Conservation (phyloP, 2,797 vertebrate genomes). For the Simalia tracyae region DNA sequence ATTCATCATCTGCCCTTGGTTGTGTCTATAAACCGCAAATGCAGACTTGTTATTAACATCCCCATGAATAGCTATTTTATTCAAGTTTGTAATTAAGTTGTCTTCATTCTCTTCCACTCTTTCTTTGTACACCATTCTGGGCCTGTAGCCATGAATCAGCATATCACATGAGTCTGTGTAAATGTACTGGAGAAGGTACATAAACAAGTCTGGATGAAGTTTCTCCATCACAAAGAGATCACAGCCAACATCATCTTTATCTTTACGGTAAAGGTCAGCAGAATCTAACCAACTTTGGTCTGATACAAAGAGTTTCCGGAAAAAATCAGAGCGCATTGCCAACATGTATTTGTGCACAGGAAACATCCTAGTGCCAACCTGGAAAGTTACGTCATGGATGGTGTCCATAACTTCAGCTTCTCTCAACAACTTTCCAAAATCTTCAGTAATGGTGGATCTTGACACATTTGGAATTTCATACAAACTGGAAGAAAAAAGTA, state of each 20-base stretch:
- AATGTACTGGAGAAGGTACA: constrained; percentile 86
- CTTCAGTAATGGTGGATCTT: constrained; percentile 82
- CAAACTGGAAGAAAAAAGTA: constrained; percentile 77
- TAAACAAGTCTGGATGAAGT: constrained; percentile 84
- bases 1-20: constrained; percentile 74
- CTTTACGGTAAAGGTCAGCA: constrained; percentile 76
- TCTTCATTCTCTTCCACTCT: constrained; percentile 77
- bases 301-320: constrained; percentile 82
- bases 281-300: constrained; percentile 67
- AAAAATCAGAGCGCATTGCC: constrained; percentile 88
- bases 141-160: constrained; percentile 83
- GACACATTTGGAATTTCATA: constrained; percentile 92
- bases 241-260: constrained; percentile 87
- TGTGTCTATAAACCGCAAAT: constrained; percentile 86
- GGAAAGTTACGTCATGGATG: constrained; percentile 94
- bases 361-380: constrained; percentile 87
- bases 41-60: constrained; percentile 80
- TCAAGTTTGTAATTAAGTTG: constrained; percentile 83
- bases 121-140: constrained; percentile 69
- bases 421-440: constrained; percentile 84
- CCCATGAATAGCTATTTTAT: constrained; percentile 78
- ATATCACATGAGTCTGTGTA: constrained; percentile 94
- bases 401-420: constrained; percentile 91
- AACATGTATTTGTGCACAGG: constrained; percentile 92
- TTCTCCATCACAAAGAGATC: constrained; percentile 89